A percentile compares a stretch with the other conserved stretches of the same genome.
These are phyloP conservation scores for Caenorhabditis imperialis DNA, from an alignment of 2,888 invertebrate species.

Conservation along the genomic window DNA sequence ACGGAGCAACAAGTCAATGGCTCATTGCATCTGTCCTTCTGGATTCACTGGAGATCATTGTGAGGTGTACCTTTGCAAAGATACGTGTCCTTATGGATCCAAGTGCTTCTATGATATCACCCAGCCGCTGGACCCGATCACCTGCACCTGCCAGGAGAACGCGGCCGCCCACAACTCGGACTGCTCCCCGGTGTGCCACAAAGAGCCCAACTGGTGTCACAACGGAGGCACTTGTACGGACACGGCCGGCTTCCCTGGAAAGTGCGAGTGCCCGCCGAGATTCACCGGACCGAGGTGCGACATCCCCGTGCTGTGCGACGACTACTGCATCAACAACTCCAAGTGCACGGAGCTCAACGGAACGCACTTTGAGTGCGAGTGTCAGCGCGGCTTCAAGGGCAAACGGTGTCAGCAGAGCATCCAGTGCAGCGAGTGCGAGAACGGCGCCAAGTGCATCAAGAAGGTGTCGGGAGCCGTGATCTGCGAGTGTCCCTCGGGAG, in stretches of 20 bases:
- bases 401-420: conserved; percentile 28
- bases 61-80: conserved; percentile 36
- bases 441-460: conserved; percentile 80
- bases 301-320: conserved; percentile 21
- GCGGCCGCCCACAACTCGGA: conserved; percentile 37
- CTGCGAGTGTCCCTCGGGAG: conserved; percentile 79
- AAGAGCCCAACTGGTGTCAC: conserved; percentile 40
- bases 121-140: conserved; percentile 20
- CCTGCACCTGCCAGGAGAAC: conserved; percentile 30
- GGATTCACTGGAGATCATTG: conserved; percentile 36
- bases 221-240: conserved; percentile 49
- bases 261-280: conserved; percentile 41
- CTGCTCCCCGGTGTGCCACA: conserved; percentile 47
- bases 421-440: conserved; percentile 77
- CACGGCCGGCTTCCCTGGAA: conserved; percentile 37
- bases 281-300: conserved; percentile 47
- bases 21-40: conserved; percentile 37
- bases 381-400: conserved; percentile 33
- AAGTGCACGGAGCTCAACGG: conserved; percentile 36
- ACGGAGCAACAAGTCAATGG: not conserved
- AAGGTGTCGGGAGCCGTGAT: conserved; percentile 76
- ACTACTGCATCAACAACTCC: conserved; percentile 61
- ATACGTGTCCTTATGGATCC: conserved; percentile 38
- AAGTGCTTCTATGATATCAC: conserved; percentile 28
- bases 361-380: conserved; percentile 50